Percentiles rank a stretch among this genome's conserved stretches.
phyloP scores from a whole-genome alignment of 2,113 vertebrate species.

The Mesoclemmys tuberculata region DNA sequence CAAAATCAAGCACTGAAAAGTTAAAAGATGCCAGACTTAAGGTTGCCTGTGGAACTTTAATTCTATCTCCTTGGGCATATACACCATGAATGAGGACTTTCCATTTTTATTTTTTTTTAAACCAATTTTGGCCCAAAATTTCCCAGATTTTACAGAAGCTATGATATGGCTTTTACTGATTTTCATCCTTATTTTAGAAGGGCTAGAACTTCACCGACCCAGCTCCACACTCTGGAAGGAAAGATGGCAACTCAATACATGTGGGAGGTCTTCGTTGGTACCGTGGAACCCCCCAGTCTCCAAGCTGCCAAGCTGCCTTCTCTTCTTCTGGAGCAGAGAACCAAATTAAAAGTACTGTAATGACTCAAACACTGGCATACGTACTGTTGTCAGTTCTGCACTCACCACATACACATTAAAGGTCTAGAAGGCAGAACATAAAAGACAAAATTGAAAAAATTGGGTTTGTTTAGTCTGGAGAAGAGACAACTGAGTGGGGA shows the following conservation, averaged over 20 bases:
- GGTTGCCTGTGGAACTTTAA: not conserved
- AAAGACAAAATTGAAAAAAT: not conserved
- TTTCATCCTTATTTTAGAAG: not conserved
- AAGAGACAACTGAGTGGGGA: not conserved
- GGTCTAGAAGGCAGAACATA: not conserved
- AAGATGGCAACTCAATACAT: not conserved
- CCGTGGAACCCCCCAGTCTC: not conserved
- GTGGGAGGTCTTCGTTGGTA: not conserved
- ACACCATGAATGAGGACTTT: not conserved
- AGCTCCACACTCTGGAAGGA: not conserved
- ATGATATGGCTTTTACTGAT: not conserved
- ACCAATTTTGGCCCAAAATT: not conserved
- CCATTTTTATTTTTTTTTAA: not conserved
- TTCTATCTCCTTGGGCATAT: not conserved
- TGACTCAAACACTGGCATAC: not conserved
- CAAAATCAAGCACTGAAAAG: not conserved
- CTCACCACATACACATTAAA: not conserved
- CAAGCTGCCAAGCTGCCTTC: not conserved
- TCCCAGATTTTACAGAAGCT: not conserved
- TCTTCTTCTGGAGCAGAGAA: not conserved
- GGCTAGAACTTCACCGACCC: not conserved
- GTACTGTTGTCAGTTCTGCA: not conserved
- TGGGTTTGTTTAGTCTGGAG: not conserved
- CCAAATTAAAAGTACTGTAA: not conserved
- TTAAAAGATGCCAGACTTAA: not conserved